A percentile compares a stretch with the other conserved stretches of the same genome.
These are phyloP conservation scores for Chiloscyllium punctatum DNA, from an alignment of 2,797 vertebrate species.

Conservation along the genomic window DNA sequence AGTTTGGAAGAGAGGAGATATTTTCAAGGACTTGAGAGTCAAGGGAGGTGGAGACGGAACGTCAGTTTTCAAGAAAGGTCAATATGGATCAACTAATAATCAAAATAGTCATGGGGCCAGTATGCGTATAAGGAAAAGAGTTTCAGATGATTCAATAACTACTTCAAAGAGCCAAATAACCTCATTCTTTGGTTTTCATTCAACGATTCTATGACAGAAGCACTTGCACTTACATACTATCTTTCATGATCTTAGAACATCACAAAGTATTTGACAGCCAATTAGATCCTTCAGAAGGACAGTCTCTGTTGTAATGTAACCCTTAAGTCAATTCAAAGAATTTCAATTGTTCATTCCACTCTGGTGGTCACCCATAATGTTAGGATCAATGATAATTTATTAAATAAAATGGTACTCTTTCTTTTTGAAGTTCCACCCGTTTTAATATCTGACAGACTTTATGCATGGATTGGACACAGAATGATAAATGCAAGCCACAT, in stretches of 20 bases:
- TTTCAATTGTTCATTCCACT: background rate
- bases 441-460: background rate
- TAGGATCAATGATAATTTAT: background rate
- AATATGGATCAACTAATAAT: too few relatives aligned
- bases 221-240: too few relatives aligned
- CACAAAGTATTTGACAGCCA: background rate
- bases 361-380: background rate
- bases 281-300: background rate
- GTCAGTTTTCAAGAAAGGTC: too few relatives aligned
- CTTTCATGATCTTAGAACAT: background rate
- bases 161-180: too few relatives aligned
- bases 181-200: too few relatives aligned
- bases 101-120: too few relatives aligned
- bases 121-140: too few relatives aligned
- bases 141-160: too few relatives aligned
- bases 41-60: too few relatives aligned
- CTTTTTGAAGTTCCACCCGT: slow-evolving; percentile 13
- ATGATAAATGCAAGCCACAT: background rate
- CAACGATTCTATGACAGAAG: background rate
- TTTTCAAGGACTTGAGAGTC: too few relatives aligned
- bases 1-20: too few relatives aligned
- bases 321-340: background rate
- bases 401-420: background rate
- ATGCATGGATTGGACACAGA: background rate
- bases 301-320: background rate